Percentiles rank a stretch among this genome's conserved stretches.
These are phyloP conservation scores for Syngnathus floridae DNA, from an alignment of 2,113 vertebrate genomes.

Conservation along the genomic window DNA sequence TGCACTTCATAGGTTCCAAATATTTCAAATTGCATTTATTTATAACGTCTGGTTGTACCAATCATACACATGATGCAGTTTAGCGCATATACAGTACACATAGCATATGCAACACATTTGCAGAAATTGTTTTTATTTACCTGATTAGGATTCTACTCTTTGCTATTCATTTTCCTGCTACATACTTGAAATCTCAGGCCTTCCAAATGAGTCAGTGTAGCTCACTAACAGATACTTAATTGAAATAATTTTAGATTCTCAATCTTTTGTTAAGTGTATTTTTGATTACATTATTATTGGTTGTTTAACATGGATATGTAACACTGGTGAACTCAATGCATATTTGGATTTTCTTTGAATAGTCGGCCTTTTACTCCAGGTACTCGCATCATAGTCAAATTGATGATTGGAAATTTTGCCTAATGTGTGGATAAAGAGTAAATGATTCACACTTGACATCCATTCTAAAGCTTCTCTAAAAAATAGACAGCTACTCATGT, in stretches of 20 bases:
- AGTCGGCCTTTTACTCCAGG: not conserved
- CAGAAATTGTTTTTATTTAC: slow-evolving; percentile 16
- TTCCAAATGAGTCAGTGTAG: slow-evolving; percentile 3
- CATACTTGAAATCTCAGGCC: slow-evolving; percentile 25
- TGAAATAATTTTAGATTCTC: not conserved
- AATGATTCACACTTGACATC: too few species aligned
- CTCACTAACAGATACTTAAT: slow-evolving; percentile 4
- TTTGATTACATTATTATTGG: not conserved
- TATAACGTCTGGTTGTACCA: slow-evolving; percentile 29
- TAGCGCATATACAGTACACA: slow-evolving; percentile 17
- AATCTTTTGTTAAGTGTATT: not conserved
- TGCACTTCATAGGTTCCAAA: slow-evolving; percentile 28
- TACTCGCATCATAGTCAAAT: too few species aligned
- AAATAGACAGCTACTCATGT: slow-evolving; percentile 6
- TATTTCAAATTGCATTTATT: slow-evolving; percentile 26
- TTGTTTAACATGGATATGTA: slow-evolving; percentile 2
- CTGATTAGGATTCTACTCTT: not conserved
- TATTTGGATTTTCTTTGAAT: not conserved
- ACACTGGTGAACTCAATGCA: not conserved
- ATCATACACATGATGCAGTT: slow-evolving; percentile 25
- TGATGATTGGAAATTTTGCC: too few species aligned
- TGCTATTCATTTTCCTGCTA: slow-evolving; percentile 1
- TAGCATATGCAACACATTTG: slow-evolving; percentile 30
- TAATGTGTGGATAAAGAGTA: not conserved
- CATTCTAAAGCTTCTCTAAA: not conserved